Base-by-base conservation (phyloP, 1,140 invertebrate species). In the Scaptomyza montana region DNA sequence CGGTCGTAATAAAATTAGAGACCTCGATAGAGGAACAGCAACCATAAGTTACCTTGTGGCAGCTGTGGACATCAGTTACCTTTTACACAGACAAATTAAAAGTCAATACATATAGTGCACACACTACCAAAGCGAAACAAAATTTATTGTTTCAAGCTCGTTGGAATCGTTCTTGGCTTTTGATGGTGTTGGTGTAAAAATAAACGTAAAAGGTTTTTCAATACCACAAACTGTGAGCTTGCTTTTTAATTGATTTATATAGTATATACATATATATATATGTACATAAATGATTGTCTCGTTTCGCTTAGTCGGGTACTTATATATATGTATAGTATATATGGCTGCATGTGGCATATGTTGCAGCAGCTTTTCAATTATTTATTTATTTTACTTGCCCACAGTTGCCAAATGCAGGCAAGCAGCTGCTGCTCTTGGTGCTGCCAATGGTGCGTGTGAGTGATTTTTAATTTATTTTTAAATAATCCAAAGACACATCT, bases 381-480 rank as follows among this genome's bases (percentile, higher is more conserved):
- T 77, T 49, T 54, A 50, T 19, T 49, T 54, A 50, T 19, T 59
- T 57, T 55, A 54, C 16, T 19, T n/a, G 49, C 69, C 64, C 74
- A 78, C 74, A 80, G 73, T 63, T 63, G 51, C 7, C 74, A 36
- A 30, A n/a, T 46, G 55, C 43, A 57, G 13, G 30, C 30, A 33
- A 7, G 30, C 30, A 33, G 30, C 56, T 47, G 56, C 43, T 59
- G 56, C 39, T 72, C 39, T 9, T 12, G 28, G 1, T 45, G 49
- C 33, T 50, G 55, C 9, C 67, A 80, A 71, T 67, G 81, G 78
- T 86, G 74, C 74, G 74, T 78, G 68, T 69, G 81, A 78, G 74
- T 86, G 70, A 81, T 75, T 87, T 80, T 86, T 86, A 75, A 85
- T 86, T 69, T 80, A 63, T 57, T 85, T 77, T 70, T 68, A 77